phyloP scores from a whole-genome alignment of 2,797 vertebrate species.

The Chelonia mydas region DNA sequence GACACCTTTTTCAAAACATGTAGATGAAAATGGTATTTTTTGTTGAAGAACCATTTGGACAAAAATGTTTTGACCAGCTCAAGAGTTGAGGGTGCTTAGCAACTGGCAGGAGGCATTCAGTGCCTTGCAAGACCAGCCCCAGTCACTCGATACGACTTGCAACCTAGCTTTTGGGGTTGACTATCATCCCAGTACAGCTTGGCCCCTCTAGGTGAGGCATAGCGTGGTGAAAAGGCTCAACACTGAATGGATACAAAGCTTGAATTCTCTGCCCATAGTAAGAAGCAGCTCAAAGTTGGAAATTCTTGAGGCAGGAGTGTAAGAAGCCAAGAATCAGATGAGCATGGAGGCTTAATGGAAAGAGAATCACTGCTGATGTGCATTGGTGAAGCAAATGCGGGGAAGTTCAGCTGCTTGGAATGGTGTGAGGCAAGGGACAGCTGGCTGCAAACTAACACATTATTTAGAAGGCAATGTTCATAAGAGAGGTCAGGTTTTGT shows the following conservation, averaged over 20 bases:
- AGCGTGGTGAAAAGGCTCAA: not conserved
- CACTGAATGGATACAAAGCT: not conserved
- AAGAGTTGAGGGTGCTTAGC: not conserved
- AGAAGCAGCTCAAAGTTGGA: fast-evolving
- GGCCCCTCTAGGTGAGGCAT: not conserved
- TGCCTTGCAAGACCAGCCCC: not conserved
- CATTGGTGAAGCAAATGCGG: not conserved
- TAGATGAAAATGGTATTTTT: not conserved
- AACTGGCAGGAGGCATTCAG: not conserved
- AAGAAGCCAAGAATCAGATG: too few species aligned
- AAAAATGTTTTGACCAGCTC: not conserved
- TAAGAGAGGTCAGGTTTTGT: constrained; percentile 39
- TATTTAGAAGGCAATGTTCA: not conserved
- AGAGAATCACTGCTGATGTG: not conserved
- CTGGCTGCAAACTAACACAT: not conserved
- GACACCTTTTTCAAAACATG: not conserved
- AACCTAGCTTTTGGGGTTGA: not conserved
- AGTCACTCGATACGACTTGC: not conserved
- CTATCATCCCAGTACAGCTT: not conserved
- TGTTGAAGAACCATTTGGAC: not conserved
- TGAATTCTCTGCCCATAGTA: not conserved
- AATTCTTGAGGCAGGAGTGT: not conserved
- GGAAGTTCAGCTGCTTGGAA: not conserved
- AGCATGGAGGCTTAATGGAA: not conserved
- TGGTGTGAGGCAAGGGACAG: not conserved